phyloP scores from a whole-genome alignment of 2,797 vertebrate genomes.

The Lepus townsendii region DNA sequence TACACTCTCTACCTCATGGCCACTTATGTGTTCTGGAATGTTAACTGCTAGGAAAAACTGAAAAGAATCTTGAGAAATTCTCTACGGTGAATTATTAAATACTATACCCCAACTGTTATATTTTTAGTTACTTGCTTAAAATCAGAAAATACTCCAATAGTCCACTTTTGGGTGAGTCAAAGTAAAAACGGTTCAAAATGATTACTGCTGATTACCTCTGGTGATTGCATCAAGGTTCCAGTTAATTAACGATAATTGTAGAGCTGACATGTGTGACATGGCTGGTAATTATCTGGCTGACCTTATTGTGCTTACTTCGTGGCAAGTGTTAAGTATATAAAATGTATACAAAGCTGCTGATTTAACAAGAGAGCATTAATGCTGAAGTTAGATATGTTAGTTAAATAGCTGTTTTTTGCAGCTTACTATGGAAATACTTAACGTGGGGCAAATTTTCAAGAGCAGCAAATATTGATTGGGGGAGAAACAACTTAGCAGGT shows the following conservation, averaged over 20 bases:
- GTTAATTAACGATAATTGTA: conserved; percentile 76
- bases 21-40: not conserved
- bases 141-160: not conserved
- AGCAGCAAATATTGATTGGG: not conserved
- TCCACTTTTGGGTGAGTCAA: not conserved
- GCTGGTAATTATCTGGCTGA: conserved; percentile 72
- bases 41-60: not conserved
- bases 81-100: not conserved
- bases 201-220: conserved; percentile 65
- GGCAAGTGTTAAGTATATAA: conserved; percentile 59
- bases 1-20: not conserved
- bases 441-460: not conserved
- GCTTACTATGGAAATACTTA: not conserved
- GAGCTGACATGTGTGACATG: conserved; percentile 68
- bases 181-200: conserved; percentile 20
- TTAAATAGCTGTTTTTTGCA: not conserved
- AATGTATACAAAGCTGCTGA: conserved; percentile 42
- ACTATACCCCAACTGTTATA: not conserved
- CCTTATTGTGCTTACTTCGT: conserved; percentile 61
- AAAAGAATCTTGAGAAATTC: not conserved
- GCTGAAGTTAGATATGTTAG: conserved; percentile 44
- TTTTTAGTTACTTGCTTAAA: conserved; percentile 44
- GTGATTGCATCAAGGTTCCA: conserved; percentile 70
- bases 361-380: conserved; percentile 51
- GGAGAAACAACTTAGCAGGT: not conserved